phyloP scores from a whole-genome alignment of 2,888 invertebrate genomes.

The Mystacides longicornis region DNA sequence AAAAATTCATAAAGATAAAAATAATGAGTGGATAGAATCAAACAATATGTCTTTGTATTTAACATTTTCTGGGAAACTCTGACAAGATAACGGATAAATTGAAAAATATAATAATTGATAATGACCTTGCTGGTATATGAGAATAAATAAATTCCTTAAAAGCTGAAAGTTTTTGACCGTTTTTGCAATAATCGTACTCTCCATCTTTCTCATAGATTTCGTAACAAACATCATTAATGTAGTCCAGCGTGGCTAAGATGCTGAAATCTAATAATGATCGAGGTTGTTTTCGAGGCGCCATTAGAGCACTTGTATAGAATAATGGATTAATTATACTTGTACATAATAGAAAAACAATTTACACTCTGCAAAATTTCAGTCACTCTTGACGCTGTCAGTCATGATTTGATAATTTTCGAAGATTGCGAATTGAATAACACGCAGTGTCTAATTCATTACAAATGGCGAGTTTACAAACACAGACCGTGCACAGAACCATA shows the following conservation, averaged over 20 bases:
- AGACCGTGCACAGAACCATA: too few species aligned
- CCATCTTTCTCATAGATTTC: slow-evolving; percentile 40
- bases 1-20: too few species aligned
- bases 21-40: neutral
- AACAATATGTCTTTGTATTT: neutral
- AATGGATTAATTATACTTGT: too few species aligned
- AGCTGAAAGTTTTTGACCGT: slow-evolving; percentile 36
- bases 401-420: too few species aligned
- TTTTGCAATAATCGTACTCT: slow-evolving; percentile 37
- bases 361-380: too few species aligned
- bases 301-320: slow-evolving; percentile 25
- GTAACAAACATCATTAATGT: slow-evolving; percentile 44
- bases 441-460: too few species aligned
- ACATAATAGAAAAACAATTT: too few species aligned
- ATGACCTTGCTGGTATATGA: slow-evolving; percentile 42
- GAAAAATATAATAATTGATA: neutral
- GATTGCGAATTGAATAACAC: too few species aligned
- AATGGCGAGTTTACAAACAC: too few species aligned
- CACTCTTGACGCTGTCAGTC: too few species aligned
- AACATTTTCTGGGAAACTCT: too few species aligned
- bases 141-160: slow-evolving; percentile 39
- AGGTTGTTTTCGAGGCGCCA: slow-evolving; percentile 46
- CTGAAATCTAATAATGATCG: slow-evolving; percentile 39
- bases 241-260: slow-evolving; percentile 38
- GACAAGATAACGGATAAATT: too few species aligned